Conservation (phyloP, 2,797 vertebrate species). For the Scleropages formosus region DNA sequence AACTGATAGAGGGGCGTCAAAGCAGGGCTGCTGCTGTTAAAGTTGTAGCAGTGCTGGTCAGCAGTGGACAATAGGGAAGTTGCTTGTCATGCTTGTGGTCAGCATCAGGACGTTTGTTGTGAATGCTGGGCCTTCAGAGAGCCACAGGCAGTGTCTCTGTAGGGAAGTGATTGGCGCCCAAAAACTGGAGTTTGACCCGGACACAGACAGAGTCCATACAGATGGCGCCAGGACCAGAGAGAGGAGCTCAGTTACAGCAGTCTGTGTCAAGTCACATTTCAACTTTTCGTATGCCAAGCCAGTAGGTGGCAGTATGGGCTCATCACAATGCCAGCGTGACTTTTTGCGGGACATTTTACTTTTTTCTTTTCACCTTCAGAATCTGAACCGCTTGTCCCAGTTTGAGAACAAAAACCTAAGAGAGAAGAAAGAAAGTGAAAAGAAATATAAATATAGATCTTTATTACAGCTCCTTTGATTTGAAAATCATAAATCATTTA, state of each 20-base stretch:
- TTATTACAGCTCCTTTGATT: too few relatives aligned
- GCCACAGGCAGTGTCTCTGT: not conserved
- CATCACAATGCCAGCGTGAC: too few relatives aligned
- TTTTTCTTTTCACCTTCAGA: too few relatives aligned
- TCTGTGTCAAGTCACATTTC: too few relatives aligned
- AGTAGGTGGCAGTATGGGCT: slow-evolving; percentile 1
- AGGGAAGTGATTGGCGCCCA: not conserved
- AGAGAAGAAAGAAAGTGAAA: too few relatives aligned
- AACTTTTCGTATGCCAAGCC: not conserved
- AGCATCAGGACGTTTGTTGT: slow-evolving; percentile 6
- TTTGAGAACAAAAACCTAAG: too few relatives aligned
- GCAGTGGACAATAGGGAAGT: not conserved
- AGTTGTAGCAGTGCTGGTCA: not conserved
- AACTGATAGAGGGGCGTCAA: too few relatives aligned
- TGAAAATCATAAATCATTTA: too few relatives aligned
- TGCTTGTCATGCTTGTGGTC: not conserved
- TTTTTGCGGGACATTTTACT: too few relatives aligned
- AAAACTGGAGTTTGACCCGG: not conserved
- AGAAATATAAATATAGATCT: too few relatives aligned
- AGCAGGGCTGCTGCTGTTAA: not conserved
- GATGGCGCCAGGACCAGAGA: not conserved
- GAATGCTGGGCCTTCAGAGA: not conserved
- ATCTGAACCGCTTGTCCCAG: too few relatives aligned
- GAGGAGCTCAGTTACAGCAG: too few relatives aligned
- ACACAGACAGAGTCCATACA: not conserved